Base-by-base conservation (phyloP, 1,140 invertebrate genomes). In the Bursaphelenchus mucronatus region DNA sequence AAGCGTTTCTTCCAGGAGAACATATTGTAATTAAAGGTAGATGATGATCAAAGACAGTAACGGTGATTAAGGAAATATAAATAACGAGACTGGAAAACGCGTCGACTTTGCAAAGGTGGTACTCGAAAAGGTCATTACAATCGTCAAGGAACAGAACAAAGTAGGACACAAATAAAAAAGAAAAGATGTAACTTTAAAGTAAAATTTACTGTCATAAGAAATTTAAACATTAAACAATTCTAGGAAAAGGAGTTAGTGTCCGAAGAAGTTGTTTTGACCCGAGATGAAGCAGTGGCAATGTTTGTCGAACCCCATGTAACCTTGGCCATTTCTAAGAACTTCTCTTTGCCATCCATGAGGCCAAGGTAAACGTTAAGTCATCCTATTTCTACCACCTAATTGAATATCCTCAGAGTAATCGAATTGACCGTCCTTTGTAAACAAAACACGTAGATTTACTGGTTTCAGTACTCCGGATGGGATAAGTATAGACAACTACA, bases 241-340 rank as follows among this genome's bases (percentile, higher is more conserved):
- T 21, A 10, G 19, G 51, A 45, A 21, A n/a, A 45, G 55, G 46
- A 57, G 41, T 44, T 15, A 30, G 17, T 17, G 39, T 57, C 39
- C 39, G 43, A 19, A 30, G 55, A 57, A 21, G 55, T 57, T 57
- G 43, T 44, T 44, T n/a, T 44, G 40, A 57, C 46, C 17, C 55
- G 46, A 17, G 55, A 64, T 21, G 63, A 64, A 15, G 40, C 39
- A 39, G 40, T 64, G 30, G 63, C 63, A 50, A 17, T 62, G 30
- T 63, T 63, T 61, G 55, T 64, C 8, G 63, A 64, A 47, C 19
- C 59, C 17, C 57, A 52, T 21, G n/a, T 30, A 64, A 30, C 56
- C 39, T 43, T 41, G 40, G 61, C 17, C 39, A 64, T 64, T 61
- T 39, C 30, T 13, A 51, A 55, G 21, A 64, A 64, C 44, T 64